These are phyloP conservation scores for Xanthorhoe spadicearia DNA, from an alignment of 2,888 invertebrate genomes.

Conservation along the genomic window DNA sequence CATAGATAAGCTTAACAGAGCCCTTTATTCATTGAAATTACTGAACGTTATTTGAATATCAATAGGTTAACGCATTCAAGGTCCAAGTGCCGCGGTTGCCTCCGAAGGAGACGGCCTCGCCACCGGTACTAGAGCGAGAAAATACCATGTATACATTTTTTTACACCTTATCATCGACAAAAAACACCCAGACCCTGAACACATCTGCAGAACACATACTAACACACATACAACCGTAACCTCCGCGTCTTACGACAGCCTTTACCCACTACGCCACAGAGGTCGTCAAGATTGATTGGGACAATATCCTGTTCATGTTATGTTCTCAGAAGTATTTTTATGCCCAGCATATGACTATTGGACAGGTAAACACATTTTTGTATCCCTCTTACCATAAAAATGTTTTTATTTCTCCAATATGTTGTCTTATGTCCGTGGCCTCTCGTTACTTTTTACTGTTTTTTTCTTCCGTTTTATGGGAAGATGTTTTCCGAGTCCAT, in stretches of 20 bases:
- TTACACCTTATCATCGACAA: too few species aligned
- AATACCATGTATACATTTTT: too few species aligned
- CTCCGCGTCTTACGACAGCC: too few species aligned
- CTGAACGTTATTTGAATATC: background rate
- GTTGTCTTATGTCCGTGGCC: conserved; percentile 27
- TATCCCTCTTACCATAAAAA: conserved; percentile 23
- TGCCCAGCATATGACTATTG: background rate
- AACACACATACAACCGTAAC: too few species aligned
- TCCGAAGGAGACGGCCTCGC: too few species aligned
- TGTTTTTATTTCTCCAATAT: conserved; percentile 35
- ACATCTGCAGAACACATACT: too few species aligned
- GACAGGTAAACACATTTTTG: conserved; percentile 21
- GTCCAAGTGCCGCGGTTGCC: too few species aligned
- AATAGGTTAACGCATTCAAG: background rate
- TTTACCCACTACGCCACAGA: too few species aligned
- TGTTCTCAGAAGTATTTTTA: background rate
- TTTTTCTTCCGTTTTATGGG: conserved; percentile 25
- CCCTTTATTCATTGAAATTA: background rate
- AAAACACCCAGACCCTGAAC: too few species aligned
- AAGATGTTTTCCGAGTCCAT: conserved; percentile 1
- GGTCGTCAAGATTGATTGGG: too few species aligned
- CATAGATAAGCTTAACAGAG: background rate
- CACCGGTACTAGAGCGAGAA: too few species aligned
- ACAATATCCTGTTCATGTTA: too few species aligned
- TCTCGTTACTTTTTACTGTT: conserved; percentile 33